Evolutionary conservation across 2,797 vertebrate species (phyloP).

Genomic region (Karalla daura): DNA sequence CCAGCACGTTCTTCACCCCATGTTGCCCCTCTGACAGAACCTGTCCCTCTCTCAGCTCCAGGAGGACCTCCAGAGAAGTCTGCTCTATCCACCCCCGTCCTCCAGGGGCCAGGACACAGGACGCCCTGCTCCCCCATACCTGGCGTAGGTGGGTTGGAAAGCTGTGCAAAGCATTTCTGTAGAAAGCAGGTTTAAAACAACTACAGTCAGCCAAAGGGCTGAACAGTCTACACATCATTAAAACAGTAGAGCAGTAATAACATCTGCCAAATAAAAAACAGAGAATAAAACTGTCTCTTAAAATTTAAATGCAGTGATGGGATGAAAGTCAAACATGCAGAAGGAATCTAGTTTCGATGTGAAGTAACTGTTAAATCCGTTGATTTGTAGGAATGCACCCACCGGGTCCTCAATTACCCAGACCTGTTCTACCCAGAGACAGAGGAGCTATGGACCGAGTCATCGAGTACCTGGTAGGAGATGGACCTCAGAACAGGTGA

Average conservation of each 20-base stretch:
- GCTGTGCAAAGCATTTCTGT: not conserved
- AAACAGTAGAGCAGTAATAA: no score
- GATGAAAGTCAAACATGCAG: no score
- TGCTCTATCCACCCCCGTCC: constrained; percentile 61
- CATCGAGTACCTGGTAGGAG: constrained; percentile 96
- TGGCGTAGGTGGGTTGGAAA: constrained; percentile 89
- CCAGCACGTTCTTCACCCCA: constrained; percentile 4
- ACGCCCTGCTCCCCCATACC: constrained; percentile 88
- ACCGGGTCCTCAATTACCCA: constrained; percentile 93
- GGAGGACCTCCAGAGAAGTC: constrained; percentile 90
- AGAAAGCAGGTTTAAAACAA: not conserved
- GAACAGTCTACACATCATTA: no score
- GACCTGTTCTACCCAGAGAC: constrained; percentile 93
- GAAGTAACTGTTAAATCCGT: constrained; percentile 7
- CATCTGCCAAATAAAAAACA: no score
- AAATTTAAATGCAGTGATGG: no score
- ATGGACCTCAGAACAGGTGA: constrained; percentile 98
- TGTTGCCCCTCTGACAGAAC: constrained; percentile 71
- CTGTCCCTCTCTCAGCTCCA: constrained; percentile 80
- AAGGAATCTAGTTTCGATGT: not conserved
- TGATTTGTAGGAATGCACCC: constrained; percentile 90
- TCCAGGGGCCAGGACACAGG: constrained; percentile 79
- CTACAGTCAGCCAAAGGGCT: no score
- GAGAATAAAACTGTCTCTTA: no score
- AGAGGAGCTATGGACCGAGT: constrained; percentile 92